Percentiles rank a stretch among this genome's conserved stretches.
phyloP scores from a whole-genome alignment of 2,888 invertebrate species.

The Drosophila neonasuta region DNA sequence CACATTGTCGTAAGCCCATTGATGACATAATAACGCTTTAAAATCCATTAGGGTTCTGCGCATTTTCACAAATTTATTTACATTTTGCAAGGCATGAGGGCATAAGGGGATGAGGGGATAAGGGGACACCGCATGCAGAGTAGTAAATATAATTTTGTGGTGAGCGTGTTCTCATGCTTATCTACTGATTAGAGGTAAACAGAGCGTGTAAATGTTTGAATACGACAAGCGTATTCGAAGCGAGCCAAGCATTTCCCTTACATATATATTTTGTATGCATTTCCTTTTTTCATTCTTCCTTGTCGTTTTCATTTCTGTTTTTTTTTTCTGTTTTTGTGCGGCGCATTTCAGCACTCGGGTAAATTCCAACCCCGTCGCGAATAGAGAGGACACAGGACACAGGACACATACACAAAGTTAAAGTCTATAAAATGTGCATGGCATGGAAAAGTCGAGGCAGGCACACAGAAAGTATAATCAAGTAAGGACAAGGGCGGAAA shows the following conservation, averaged over 20 bases:
- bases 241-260: conserved; percentile 42
- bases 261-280: conserved; percentile 27
- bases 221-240: conserved; percentile 44
- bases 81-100: conserved; percentile 29
- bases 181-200: conserved; percentile 76
- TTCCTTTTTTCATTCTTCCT: conserved; percentile 16
- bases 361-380: conserved; percentile 39
- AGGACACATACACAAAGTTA: conserved; percentile 22
- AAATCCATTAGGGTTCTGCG: conserved; percentile 41
- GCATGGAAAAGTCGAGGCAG: conserved; percentile 30
- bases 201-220: conserved; percentile 76
- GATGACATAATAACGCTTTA: conserved; percentile 54
- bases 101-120: too few relatives aligned
- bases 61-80: conserved; percentile 42
- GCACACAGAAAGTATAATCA: conserved; percentile 36
- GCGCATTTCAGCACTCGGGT: conserved; percentile 51
- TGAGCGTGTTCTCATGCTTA: conserved; percentile 53
- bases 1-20: conserved; percentile 30
- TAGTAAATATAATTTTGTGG: conserved; percentile 41
- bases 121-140: conserved; percentile 37
- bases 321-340: conserved; percentile 12
- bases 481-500: conserved; percentile 57
- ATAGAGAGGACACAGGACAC: conserved; percentile 5
- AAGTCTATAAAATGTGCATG: conserved; percentile 50
- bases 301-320: not conserved